phyloP scores from a whole-genome alignment of 2,797 vertebrate species.

The Nasua narica region DNA sequence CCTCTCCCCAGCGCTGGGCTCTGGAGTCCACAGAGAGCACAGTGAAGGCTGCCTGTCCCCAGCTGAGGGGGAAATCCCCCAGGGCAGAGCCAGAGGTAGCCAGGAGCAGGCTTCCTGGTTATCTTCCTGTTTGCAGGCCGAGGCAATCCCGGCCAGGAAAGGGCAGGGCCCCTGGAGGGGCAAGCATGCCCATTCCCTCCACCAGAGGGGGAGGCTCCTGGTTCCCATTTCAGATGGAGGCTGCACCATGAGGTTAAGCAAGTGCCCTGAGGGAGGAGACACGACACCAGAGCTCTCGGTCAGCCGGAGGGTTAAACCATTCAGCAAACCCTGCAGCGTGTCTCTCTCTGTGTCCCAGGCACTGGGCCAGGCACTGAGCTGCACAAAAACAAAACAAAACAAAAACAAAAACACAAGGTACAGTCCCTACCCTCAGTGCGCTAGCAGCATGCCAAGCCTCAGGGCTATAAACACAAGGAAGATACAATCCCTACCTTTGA shows the following conservation, averaged over 20 bases:
- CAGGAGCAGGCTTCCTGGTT: background rate
- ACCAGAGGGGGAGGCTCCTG: background rate
- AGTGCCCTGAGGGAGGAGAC: background rate
- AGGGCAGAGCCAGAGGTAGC: background rate
- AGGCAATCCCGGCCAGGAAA: background rate
- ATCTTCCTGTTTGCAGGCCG: background rate
- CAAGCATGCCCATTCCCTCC: background rate
- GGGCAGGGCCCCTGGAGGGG: background rate
- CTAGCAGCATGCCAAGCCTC: background rate
- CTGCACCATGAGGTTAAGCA: background rate
- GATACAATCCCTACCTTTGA: background rate
- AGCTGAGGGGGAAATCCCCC: background rate
- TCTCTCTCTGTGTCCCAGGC: background rate
- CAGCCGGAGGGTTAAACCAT: background rate
- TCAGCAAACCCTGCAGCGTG: background rate
- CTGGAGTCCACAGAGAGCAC: background rate
- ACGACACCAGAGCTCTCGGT: background rate
- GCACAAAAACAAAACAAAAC: too few relatives aligned
- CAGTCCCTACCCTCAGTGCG: fast-evolving
- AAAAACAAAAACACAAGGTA: too few relatives aligned
- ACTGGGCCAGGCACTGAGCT: too few relatives aligned
- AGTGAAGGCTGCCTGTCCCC: background rate
- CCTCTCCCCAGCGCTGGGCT: background rate
- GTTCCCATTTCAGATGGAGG: background rate
- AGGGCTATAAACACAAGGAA: background rate